Conservation (phyloP, 2,888 invertebrate species). For the Synergus laeviventris region DNA sequence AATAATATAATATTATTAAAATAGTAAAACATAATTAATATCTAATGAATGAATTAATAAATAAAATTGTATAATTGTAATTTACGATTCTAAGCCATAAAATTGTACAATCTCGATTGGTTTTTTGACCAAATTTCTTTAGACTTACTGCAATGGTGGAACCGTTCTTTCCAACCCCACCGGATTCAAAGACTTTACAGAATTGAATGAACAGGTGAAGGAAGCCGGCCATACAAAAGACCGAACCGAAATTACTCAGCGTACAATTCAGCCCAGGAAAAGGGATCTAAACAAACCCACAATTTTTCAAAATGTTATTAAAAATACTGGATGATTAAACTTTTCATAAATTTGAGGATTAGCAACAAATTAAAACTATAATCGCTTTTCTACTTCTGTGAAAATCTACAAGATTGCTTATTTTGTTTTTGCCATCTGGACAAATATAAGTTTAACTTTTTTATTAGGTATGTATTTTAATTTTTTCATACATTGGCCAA, state of each 20-base stretch:
- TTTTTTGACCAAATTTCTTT: conserved; percentile 31
- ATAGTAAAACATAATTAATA: no score
- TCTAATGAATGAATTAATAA: no score
- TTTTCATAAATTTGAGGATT: background rate
- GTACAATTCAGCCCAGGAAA: conserved; percentile 65
- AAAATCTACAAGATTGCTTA: no score
- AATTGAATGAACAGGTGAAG: conserved; percentile 83
- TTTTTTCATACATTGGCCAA: background rate
- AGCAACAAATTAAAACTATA: background rate
- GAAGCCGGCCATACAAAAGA: conserved; percentile 80
- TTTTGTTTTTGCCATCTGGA: background rate
- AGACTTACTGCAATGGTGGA: conserved; percentile 87
- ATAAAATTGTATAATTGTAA: background rate
- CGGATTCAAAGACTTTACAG: conserved; percentile 84
- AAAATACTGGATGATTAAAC: conserved; percentile 54
- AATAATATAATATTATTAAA: no score
- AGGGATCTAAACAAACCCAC: conserved; percentile 72
- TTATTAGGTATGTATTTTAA: background rate
- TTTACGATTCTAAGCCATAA: no score
- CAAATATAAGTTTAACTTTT: background rate
- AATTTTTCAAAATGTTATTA: conserved; percentile 48
- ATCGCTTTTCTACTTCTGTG: background rate
- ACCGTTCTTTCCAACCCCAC: conserved; percentile 97
- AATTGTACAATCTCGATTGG: background rate
- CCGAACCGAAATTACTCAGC: conserved; percentile 73